A percentile compares a stretch with the other conserved stretches of the same genome.
These are phyloP conservation scores for Taenioides sp. DNA, from an alignment of 2,797 vertebrate species.

Conservation along the genomic window DNA sequence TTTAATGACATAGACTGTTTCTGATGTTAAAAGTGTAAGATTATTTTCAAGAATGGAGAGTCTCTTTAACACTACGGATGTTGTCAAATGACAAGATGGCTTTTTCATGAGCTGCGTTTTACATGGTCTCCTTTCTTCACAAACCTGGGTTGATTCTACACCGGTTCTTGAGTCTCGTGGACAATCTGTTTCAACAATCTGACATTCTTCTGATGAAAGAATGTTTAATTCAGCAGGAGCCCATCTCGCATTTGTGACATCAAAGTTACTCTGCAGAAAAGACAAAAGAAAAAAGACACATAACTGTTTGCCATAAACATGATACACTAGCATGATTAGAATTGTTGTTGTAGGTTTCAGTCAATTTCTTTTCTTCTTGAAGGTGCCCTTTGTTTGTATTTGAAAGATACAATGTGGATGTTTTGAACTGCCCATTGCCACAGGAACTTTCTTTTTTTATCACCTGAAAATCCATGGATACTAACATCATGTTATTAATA, in stretches of 20 bases:
- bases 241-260: constrained; percentile 59
- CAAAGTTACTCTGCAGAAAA: constrained; percentile 53
- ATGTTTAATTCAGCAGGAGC: constrained; percentile 28
- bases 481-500: too few relatives aligned
- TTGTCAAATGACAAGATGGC: neutral
- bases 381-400: too few relatives aligned
- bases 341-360: too few relatives aligned
- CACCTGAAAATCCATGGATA: too few relatives aligned
- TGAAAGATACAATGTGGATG: too few relatives aligned
- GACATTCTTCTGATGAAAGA: neutral
- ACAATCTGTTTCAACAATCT: neutral
- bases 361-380: too few relatives aligned
- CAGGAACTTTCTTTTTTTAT: too few relatives aligned
- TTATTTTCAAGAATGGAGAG: constrained; percentile 37
- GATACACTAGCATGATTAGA: too few relatives aligned
- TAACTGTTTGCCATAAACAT: neutral
- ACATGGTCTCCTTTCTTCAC: constrained; percentile 20
- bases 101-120: neutral
- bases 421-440: too few relatives aligned
- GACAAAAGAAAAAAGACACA: neutral
- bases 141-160: constrained; percentile 1
- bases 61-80: constrained; percentile 37
- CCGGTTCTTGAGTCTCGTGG: constrained; percentile 18
- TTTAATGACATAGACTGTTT: constrained; percentile 15
- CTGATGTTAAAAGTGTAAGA: constrained; percentile 19